phyloP scores from a whole-genome alignment of 2,113 vertebrate species.

The Hippocampus comes region DNA sequence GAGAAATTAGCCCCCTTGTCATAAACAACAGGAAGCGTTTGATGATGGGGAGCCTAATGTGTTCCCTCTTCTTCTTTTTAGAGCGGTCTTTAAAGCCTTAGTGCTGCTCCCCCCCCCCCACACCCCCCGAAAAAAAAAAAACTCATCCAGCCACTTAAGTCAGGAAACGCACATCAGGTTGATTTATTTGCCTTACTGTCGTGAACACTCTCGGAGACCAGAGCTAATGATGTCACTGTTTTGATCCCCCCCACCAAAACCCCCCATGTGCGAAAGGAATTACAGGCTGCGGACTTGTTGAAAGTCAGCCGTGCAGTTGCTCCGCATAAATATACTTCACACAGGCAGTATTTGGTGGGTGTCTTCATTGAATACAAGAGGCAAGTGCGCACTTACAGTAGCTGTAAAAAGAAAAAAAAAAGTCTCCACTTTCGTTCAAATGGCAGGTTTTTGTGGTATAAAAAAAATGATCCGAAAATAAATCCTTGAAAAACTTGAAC shows the following conservation, averaged over 20 bases:
- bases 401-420: neutral
- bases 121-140: slow-evolving; percentile 7
- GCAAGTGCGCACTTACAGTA: neutral
- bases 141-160: slow-evolving; percentile 53
- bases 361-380: neutral
- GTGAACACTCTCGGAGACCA: slow-evolving; percentile 59
- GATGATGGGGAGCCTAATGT: slow-evolving; percentile 31
- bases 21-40: slow-evolving; percentile 48
- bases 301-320: slow-evolving; percentile 57
- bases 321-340: slow-evolving; percentile 23
- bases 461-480: neutral
- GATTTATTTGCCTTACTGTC: slow-evolving; percentile 67
- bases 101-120: slow-evolving; percentile 10
- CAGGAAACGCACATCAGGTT: slow-evolving; percentile 49
- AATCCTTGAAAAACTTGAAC: neutral
- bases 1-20: slow-evolving; percentile 35
- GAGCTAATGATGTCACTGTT: slow-evolving; percentile 64
- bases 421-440: neutral
- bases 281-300: slow-evolving; percentile 65
- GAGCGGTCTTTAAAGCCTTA: slow-evolving; percentile 38
- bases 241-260: slow-evolving; percentile 35
- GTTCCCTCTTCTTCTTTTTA: slow-evolving; percentile 41
- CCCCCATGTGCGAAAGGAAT: slow-evolving; percentile 72
- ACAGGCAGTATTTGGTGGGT: slow-evolving; percentile 14
- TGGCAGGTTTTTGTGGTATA: neutral